Base-by-base conservation (phyloP, 2,113 vertebrate species). In the Callospermophilus lateralis region DNA sequence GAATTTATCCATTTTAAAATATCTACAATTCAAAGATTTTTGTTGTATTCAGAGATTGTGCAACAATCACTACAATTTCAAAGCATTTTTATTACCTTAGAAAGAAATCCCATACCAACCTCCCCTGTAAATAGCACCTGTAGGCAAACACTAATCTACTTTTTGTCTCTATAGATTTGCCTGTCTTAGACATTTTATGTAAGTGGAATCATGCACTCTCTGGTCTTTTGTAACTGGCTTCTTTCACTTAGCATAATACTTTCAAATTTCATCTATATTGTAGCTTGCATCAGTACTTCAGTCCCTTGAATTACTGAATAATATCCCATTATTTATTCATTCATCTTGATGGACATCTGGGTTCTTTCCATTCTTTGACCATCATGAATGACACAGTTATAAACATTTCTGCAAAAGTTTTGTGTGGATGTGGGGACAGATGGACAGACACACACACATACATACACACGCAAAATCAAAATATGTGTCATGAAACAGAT, bases 171-270 rank as follows among this genome's bases (percentile, higher is more conserved):
- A 20, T 70, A 39, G 37, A 80, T 65, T 73, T 79, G 3, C 26
- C 48, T 78, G 0, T 53, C 70, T 26, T 74, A 20, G 32, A 32
- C 28, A 32, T 72, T 91, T 90, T 48, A 89, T 73, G 24, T 80
- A 78, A 76, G 45, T 58, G 34, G 26, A 58, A 48, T 78, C 15
- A 34, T 87, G 55, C 0, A n/a, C 26, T 83, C 4, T 83, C 28
- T 65, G 20, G 13, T 76, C 68, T 77, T 86, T 77, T 42, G 37
- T 79, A 61, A 76, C 26, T 86, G 1, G 0, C 34, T 79, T 79
- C 63, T 96, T 94, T 79, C 16, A 74, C 39, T 67, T 39, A 81
- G 26, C 10, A 67, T 94, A 48, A 45, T 86, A 6, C 73, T 96
- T 79, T 55, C 58, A 80, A 63, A 34, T 34, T 45, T 93, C 28